Evolutionary conservation across 2,113 vertebrate species (phyloP).

Genomic region (Myodes glareolus): DNA sequence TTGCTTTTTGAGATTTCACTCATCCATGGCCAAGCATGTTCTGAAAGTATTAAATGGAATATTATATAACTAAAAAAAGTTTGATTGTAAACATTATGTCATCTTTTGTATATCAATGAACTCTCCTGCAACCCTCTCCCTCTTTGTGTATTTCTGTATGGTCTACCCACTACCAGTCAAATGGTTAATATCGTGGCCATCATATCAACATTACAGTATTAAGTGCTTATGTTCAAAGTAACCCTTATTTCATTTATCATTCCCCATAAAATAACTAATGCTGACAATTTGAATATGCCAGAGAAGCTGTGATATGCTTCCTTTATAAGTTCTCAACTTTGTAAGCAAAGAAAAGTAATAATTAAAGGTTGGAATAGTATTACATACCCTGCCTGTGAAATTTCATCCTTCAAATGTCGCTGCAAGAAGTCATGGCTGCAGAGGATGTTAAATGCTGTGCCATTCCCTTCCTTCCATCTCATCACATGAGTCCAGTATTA

Average conservation of each 20-base stretch:
- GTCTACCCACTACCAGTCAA: background rate
- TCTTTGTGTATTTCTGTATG: background rate
- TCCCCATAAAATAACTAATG: background rate
- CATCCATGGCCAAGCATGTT: background rate
- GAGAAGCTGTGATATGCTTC: background rate
- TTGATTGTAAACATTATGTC: background rate
- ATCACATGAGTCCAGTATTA: background rate
- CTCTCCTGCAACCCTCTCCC: background rate
- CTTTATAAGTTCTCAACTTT: background rate
- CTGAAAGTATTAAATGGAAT: background rate
- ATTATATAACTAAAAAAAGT: background rate
- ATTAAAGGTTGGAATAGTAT: background rate
- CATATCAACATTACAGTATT: background rate
- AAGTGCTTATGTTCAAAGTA: background rate
- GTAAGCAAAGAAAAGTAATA: background rate
- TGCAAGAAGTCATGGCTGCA: background rate
- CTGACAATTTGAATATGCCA: too few species aligned
- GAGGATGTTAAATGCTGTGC: background rate
- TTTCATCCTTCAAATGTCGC: background rate
- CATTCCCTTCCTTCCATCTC: background rate
- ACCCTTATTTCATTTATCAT: background rate
- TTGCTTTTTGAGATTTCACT: background rate
- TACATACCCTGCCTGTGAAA: background rate
- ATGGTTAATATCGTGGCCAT: background rate
- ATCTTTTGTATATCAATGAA: background rate